Conservation (phyloP, 2,888 invertebrate species). For the Steromphala cineraria region DNA sequence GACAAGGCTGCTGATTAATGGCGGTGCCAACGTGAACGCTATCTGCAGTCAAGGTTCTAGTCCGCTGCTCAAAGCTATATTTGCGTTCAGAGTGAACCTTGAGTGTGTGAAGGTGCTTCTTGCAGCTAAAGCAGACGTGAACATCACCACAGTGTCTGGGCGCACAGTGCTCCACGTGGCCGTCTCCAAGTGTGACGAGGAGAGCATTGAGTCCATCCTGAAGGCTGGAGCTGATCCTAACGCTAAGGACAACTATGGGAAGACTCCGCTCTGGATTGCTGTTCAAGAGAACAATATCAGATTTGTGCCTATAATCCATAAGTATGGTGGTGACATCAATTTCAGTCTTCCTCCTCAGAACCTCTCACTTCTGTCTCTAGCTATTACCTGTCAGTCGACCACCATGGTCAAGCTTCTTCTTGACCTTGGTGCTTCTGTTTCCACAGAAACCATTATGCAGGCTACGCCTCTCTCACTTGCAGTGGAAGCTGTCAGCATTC, state of each 20-base stretch:
- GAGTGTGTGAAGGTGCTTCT: constrained; percentile 56
- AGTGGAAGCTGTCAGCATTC: constrained; percentile 49
- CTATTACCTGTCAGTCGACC: constrained; percentile 44
- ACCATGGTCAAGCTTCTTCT: constrained; percentile 53
- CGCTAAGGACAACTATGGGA: constrained; percentile 51
- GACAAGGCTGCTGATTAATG: constrained; percentile 51
- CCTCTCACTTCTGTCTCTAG: constrained; percentile 51
- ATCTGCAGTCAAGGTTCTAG: constrained; percentile 48
- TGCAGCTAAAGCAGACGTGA: constrained; percentile 60
- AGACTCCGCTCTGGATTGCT: constrained; percentile 68
- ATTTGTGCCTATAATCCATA: constrained; percentile 52
- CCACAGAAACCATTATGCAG: constrained; percentile 44
- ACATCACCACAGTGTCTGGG: constrained; percentile 49
- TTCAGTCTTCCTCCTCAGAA: constrained; percentile 41
- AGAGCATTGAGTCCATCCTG: constrained; percentile 57
- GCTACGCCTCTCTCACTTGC: constrained; percentile 54
- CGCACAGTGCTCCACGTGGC: constrained; percentile 65
- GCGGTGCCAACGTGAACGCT: constrained; percentile 61
- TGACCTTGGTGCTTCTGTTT: constrained; percentile 47
- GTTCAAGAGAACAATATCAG: constrained; percentile 61
- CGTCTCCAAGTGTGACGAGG: constrained; percentile 59
- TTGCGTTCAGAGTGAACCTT: constrained; percentile 46
- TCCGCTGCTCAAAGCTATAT: constrained; percentile 54
- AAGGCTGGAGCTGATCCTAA: constrained; percentile 60
- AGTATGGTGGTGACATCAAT: constrained; percentile 56